phyloP scores from a whole-genome alignment of 2,888 invertebrate genomes.

The Nomada hirtipes region DNA sequence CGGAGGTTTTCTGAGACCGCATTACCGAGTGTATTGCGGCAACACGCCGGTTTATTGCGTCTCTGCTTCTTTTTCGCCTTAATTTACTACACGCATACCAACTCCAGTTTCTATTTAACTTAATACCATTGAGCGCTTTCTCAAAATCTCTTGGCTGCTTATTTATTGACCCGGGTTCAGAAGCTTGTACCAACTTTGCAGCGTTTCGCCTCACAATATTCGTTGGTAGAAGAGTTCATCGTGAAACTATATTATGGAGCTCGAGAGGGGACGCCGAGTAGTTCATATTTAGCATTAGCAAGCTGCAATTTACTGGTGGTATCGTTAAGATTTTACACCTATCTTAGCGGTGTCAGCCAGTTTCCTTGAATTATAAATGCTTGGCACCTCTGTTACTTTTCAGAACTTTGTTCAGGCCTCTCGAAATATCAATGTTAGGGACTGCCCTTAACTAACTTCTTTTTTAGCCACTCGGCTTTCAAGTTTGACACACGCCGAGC shows the following conservation, averaged over 20 bases:
- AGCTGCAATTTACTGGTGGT: background rate
- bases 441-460: too few species aligned
- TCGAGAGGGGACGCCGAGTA: too few species aligned
- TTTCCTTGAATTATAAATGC: constrained; percentile 1
- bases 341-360: background rate
- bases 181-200: too few species aligned
- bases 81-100: background rate
- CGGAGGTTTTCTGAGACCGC: constrained; percentile 12
- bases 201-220: too few species aligned
- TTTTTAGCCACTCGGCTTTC: too few species aligned
- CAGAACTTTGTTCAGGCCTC: background rate
- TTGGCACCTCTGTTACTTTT: background rate
- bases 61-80: background rate
- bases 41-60: background rate
- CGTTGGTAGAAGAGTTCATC: too few species aligned
- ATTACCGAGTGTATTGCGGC: background rate
- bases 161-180: too few species aligned
- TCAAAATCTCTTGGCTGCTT: too few species aligned
- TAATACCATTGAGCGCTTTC: background rate
- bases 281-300: too few species aligned
- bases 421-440: too few species aligned
- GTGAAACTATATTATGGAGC: too few species aligned
- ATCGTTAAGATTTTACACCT: background rate
- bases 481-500: too few species aligned
- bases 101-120: background rate